A percentile compares a stretch with the other conserved stretches of the same genome.
Evolutionary conservation across 2,888 invertebrate species (phyloP).

Genomic region (Morinoia aosen): DNA sequence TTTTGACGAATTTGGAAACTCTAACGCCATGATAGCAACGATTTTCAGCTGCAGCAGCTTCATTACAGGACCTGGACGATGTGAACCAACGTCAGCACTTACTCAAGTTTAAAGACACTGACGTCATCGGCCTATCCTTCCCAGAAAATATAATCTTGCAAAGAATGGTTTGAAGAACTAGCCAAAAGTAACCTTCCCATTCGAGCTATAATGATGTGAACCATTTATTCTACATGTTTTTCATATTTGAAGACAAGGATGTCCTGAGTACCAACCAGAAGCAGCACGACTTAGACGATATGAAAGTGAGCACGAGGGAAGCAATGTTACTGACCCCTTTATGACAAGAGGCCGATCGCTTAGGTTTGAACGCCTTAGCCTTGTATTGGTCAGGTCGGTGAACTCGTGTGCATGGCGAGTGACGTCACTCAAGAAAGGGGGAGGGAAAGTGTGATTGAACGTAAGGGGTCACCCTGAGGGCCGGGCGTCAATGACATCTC

Average conservation of each 20-base stretch:
- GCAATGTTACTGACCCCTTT: neutral
- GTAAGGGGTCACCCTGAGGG: neutral
- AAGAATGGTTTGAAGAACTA: neutral
- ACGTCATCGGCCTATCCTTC: neutral
- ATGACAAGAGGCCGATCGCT: neutral
- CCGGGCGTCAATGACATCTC: neutral
- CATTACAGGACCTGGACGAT: too few species aligned
- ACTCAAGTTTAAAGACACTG: too few species aligned
- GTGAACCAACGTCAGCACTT: too few species aligned
- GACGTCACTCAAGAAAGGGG: slow-evolving; percentile 9
- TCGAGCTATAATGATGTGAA: too few species aligned
- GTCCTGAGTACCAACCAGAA: too few species aligned
- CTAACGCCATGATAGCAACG: too few species aligned
- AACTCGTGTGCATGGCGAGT: neutral
- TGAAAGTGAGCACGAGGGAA: neutral
- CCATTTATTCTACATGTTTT: too few species aligned
- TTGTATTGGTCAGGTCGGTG: neutral
- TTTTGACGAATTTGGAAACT: neutral
- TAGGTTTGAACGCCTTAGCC: neutral
- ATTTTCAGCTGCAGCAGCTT: too few species aligned
- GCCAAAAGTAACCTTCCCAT: too few species aligned
- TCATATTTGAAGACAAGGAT: too few species aligned
- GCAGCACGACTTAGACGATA: neutral
- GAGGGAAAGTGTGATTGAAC: slow-evolving; percentile 3
- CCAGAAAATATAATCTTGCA: neutral